Percentiles rank a stretch among this genome's conserved stretches.
phyloP scores from a whole-genome alignment of 2,888 invertebrate species.

The Balanococcus diminutus region DNA sequence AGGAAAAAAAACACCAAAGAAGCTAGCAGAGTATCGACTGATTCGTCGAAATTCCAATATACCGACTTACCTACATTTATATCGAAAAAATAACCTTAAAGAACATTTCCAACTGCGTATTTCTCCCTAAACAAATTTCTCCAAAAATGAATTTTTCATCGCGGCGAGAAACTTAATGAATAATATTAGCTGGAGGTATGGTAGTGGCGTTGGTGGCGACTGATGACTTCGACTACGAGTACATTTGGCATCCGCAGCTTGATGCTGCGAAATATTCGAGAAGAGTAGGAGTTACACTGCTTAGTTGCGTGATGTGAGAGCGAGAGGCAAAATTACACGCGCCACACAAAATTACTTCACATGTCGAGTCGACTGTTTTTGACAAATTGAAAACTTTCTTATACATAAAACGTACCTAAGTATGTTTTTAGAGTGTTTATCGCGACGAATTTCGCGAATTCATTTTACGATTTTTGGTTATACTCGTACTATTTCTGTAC shows the following conservation, averaged over 20 bases:
- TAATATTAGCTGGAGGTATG: not conserved
- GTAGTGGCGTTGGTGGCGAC: not conserved
- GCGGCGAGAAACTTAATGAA: slow-evolving; percentile 17
- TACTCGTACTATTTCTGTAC: too few species aligned
- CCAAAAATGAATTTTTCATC: slow-evolving; percentile 21
- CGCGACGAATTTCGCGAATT: not conserved
- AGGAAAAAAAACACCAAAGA: too few species aligned
- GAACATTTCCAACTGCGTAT: slow-evolving; percentile 35
- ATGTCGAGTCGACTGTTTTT: slow-evolving; percentile 33
- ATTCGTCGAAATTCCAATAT: slow-evolving; percentile 4
- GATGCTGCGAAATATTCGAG: too few species aligned
- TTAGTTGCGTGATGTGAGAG: not conserved
- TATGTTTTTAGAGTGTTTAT: not conserved
- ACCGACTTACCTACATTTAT: too few species aligned
- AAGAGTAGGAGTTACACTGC: not conserved
- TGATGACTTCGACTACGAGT: not conserved
- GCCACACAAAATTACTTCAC: slow-evolving; percentile 20
- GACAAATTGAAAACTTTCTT: slow-evolving; percentile 42
- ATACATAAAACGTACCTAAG: not conserved
- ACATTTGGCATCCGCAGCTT: not conserved
- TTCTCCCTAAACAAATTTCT: slow-evolving; percentile 25
- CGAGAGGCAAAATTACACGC: not conserved
- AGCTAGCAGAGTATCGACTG: not conserved
- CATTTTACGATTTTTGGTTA: not conserved
- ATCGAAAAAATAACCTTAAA: not conserved